Evolutionary conservation across 2,797 vertebrate genomes (phyloP), one percentile per base, ranked within the genome.

Genomic region (Phalanger gymnotis): DNA sequence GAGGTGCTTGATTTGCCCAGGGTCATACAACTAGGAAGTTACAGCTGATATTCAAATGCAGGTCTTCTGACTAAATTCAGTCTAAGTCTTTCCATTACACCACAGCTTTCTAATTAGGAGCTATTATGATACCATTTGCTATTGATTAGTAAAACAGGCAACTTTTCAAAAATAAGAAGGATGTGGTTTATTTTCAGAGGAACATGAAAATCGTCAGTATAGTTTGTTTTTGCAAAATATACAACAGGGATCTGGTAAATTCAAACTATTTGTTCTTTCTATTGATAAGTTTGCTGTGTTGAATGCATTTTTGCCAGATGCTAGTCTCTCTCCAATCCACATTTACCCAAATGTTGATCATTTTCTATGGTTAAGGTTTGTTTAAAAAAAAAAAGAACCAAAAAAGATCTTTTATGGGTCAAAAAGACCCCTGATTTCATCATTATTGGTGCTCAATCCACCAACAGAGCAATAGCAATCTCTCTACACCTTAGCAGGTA

Each of bases 71-170:
- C 40, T 47, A 81, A 11, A 81, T 81, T 40, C 73, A 47, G 40
- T 47, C 40, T 40, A n/a, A n/a, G n/a, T 81, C 40, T 81, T 81
- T 81, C 40, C 40, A 25, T 81, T 81, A 47, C 16, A 25, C 7
- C 73, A 81, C 40, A 3, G 73, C 73, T 81, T 47, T 81, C 40
- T 97, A 96, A 97, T 96, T 96, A 97, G 97, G 96, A 96, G 90
- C 94, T 97, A 97, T 97, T 97, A 97, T 93, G 66, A 95, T 57
- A 90, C 93, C 92, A 96, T 96, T 97, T 97, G 92, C 89, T 96
- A 97, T 96, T 3, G 96, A 97, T 97, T 95, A 95, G 91, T 53
- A 96, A 96, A 96, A 95, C 90, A 95, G 89, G 94, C 93, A 94
- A 89, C 96, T 95, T 96, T 96, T 90, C 96, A 93, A 95, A 90